A percentile compares a stretch with the other conserved stretches of the same genome.
phyloP scores from a whole-genome alignment of 2,113 vertebrate genomes.

The Amphiprion percula region DNA sequence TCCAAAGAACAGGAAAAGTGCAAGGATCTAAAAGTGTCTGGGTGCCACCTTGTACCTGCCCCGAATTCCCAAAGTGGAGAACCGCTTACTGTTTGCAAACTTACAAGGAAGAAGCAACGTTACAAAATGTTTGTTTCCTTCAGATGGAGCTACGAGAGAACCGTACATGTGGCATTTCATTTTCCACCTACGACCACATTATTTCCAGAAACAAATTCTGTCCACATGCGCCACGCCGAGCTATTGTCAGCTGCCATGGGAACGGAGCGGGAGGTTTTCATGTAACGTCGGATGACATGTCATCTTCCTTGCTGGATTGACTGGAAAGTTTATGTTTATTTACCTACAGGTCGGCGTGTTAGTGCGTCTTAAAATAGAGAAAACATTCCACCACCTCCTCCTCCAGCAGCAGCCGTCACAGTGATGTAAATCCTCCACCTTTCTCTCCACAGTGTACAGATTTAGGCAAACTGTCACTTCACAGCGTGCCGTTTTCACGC shows the following conservation, averaged over 20 bases:
- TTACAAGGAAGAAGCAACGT: background rate
- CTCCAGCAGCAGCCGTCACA: conserved; percentile 7
- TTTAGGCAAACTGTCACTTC: conserved; percentile 55
- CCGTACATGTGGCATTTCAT: background rate
- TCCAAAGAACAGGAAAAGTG: no score
- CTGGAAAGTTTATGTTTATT: background rate
- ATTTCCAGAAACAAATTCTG: conserved; percentile 20
- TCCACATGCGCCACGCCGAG: background rate
- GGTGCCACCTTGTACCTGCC: no score
- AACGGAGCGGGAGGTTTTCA: background rate
- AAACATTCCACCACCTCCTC: background rate
- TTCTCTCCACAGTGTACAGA: conserved; percentile 15
- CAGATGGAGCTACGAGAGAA: background rate
- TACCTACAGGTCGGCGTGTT: background rate
- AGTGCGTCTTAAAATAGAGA: background rate
- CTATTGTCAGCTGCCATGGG: conserved; percentile 18
- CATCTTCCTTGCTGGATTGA: background rate
- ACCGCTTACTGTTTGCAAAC: no score
- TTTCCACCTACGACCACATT: background rate
- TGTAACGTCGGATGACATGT: background rate
- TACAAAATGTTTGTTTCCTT: background rate
- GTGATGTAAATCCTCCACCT: conserved; percentile 14
- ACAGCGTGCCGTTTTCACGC: conserved; percentile 35
- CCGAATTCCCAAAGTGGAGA: background rate
- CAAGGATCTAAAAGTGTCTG: no score